Conservation (phyloP, 1,140 invertebrate genomes). For the Drosophila pandora region DNA sequence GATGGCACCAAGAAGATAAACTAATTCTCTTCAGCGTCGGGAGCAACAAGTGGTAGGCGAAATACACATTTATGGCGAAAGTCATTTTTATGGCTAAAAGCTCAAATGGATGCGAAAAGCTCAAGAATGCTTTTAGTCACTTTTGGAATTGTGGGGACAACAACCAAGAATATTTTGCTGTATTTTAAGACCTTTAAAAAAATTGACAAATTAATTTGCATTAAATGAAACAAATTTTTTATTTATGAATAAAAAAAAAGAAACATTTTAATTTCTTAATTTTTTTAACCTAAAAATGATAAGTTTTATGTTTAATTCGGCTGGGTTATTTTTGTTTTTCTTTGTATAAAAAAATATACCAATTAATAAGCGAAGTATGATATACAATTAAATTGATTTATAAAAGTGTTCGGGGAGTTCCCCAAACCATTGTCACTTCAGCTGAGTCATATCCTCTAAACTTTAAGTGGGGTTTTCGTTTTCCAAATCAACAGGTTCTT, state of each 20-base stretch:
- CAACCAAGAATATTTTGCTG: background rate
- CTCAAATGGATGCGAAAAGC: background rate
- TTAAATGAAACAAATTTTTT: no score
- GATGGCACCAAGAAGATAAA: background rate
- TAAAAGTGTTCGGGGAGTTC: background rate
- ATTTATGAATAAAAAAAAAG: no score
- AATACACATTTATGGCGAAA: background rate
- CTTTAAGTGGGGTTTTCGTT: background rate
- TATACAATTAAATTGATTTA: no score
- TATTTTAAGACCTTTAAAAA: no score
- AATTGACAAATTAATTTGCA: no score
- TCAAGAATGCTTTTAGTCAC: background rate
- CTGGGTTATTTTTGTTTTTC: no score
- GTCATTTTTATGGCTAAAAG: conserved; percentile 11
- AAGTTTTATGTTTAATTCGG: no score
- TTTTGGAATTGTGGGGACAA: background rate
- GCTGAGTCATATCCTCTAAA: background rate
- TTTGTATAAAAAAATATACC: no score
- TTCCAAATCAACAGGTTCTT: conserved; percentile 14
- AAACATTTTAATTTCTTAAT: no score
- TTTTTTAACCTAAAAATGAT: background rate
- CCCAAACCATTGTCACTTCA: background rate
- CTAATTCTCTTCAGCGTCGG: background rate
- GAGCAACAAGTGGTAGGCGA: conserved; percentile 24
- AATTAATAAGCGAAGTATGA: no score